phyloP scores from a whole-genome alignment of 2,797 vertebrate species.

The Champsocephalus esox region DNA sequence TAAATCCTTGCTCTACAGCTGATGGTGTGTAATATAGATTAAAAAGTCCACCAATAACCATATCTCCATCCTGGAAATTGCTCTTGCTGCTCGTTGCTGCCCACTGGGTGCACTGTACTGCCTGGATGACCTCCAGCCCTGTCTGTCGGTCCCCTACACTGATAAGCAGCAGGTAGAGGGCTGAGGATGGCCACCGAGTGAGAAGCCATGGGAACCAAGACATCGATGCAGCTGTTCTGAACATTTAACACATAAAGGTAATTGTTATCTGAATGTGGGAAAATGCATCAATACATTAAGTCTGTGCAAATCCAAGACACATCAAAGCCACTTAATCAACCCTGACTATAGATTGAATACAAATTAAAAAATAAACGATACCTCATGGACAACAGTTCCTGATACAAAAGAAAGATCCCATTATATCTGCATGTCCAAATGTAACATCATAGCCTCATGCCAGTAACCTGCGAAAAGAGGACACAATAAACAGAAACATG shows the following conservation, averaged over 20 bases:
- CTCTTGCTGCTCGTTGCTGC: slow-evolving; percentile 40
- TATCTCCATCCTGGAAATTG: slow-evolving; percentile 77
- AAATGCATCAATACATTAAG: neutral
- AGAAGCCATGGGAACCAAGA: slow-evolving; percentile 33
- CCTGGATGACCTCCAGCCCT: slow-evolving; percentile 26
- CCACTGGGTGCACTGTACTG: slow-evolving; percentile 55
- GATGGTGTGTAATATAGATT: slow-evolving; percentile 67
- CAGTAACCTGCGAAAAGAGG: slow-evolving; percentile 8
- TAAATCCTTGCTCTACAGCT: slow-evolving; percentile 61
- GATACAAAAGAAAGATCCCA: neutral
- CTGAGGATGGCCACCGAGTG: slow-evolving; percentile 6
- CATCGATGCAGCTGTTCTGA: slow-evolving; percentile 48
- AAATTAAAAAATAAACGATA: neutral
- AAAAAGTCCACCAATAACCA: slow-evolving; percentile 81
- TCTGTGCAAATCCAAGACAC: slow-evolving; percentile 5
- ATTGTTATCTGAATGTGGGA: neutral
- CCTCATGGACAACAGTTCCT: neutral
- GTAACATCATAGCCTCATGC: neutral
- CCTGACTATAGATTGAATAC: neutral
- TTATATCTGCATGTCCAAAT: neutral
- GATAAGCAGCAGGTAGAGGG: slow-evolving; percentile 45
- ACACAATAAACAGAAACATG: neutral
- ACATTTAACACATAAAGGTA: slow-evolving; percentile 2
- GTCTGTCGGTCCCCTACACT: slow-evolving; percentile 23
- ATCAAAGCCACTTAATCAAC: neutral